Evolutionary conservation across 2,797 vertebrate genomes (phyloP).

Genomic region (Chromis chromis): DNA sequence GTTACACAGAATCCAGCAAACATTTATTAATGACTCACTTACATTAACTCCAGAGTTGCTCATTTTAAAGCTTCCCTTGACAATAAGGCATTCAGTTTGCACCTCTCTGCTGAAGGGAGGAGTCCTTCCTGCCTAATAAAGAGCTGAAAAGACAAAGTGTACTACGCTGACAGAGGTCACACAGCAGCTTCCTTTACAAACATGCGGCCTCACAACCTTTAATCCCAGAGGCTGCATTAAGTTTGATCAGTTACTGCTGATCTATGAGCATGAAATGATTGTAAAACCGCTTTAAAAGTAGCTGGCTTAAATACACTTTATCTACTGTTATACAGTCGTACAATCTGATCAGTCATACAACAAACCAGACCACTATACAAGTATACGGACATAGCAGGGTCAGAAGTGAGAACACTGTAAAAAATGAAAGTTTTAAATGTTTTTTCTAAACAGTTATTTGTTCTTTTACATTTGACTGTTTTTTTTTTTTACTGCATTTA

Average conservation of each 20-base stretch:
- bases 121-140: slow-evolving; percentile 43
- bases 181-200: slow-evolving; percentile 9
- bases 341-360: not conserved
- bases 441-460: no score
- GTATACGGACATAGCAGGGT: not conserved
- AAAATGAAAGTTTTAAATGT: no score
- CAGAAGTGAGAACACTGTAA: no score
- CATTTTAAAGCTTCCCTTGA: slow-evolving; percentile 12
- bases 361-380: not conserved
- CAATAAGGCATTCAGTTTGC: slow-evolving; percentile 39
- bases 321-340: no score
- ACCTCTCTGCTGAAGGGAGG: slow-evolving; percentile 39
- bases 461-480: no score
- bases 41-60: not conserved
- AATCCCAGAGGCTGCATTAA: not conserved
- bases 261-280: not conserved
- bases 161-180: not conserved
- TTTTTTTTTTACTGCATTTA: no score
- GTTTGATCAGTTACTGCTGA: not conserved
- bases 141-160: slow-evolving; percentile 13
- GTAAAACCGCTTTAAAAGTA: not conserved
- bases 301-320: no score
- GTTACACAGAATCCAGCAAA: not conserved
- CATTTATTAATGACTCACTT: not conserved
- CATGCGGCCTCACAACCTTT: not conserved